A percentile compares a stretch with the other conserved stretches of the same genome.
phyloP scores from a whole-genome alignment of 2,113 vertebrate species.

The Elanus axillaris region DNA sequence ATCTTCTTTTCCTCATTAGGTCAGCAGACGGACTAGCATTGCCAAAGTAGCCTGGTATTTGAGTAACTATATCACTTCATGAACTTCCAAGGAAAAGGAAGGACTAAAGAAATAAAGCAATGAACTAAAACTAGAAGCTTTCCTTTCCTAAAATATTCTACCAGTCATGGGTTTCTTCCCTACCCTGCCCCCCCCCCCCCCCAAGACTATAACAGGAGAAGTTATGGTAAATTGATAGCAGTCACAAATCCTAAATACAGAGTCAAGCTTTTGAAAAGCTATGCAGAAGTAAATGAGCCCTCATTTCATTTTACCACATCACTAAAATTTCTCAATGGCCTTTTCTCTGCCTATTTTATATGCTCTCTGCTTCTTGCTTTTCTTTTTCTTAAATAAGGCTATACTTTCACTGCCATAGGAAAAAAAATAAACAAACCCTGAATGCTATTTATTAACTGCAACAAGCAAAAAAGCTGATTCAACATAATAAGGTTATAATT shows the following conservation, averaged over 20 bases:
- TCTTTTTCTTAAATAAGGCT: background rate
- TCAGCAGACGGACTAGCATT: background rate
- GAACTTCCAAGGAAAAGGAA: background rate
- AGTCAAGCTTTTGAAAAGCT: constrained; percentile 23
- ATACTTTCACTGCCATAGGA: background rate
- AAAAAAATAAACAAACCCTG: background rate
- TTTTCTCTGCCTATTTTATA: constrained; percentile 10
- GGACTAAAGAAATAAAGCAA: background rate
- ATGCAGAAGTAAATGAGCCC: constrained; percentile 35
- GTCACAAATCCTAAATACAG: constrained; percentile 36
- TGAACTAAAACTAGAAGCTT: background rate
- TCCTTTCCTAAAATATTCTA: background rate
- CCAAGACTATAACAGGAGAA: background rate
- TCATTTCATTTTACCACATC: constrained; percentile 46
- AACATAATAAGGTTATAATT: constrained; percentile 20
- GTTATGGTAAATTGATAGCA: background rate
- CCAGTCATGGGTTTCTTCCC: background rate
- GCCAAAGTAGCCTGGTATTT: background rate
- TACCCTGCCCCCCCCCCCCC: background rate
- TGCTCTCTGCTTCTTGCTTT: background rate
- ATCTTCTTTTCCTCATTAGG: background rate
- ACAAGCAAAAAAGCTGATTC: constrained; percentile 21
- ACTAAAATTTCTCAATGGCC: constrained; percentile 31
- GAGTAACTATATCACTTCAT: background rate
- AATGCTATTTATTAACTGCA: constrained; percentile 14